Evolutionary conservation across 1,140 invertebrate genomes (phyloP), one percentile per base, ranked within the genome.

Genomic region (Lineus longissimus): DNA sequence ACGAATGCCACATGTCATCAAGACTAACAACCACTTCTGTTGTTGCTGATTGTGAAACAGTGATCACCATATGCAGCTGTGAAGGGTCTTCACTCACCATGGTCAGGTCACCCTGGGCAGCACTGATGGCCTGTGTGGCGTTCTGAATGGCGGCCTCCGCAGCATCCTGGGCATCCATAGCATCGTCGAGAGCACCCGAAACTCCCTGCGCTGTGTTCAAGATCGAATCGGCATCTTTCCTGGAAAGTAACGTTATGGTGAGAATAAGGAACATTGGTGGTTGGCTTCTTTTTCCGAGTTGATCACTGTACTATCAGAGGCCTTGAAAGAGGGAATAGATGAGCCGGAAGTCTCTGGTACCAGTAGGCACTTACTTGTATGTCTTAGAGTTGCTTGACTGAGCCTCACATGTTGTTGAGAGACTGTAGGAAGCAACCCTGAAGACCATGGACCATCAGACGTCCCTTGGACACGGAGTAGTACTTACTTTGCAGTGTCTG

Each of bases 81-180:
- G 19, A 43, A 13, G 11, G 40, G 40, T 51, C n/a, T n/a, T 27
- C 29, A 51, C 64, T 70, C 73, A 87, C 86, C 77, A 84, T 81
- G 22, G 84, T 82, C 30, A 97, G 83, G 82, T 94, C 90, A 62
- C 82, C 83, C 70, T 91, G 86, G 11, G 91, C 90, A 61, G 87
- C 82, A 30, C 82, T 79, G 40, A 96, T 94, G 73, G 95, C 90
- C 30, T 83, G 82, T 62, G 89, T 88, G 0, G 93, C 93, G 76
- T 88, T 87, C 40, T 88, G 82, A 69, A 96, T 94, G 36, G 92
- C 91, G 51, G 81, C 78, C 69, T 89, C 85, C 0, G 94, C 93
- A 62, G 87, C 86, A 36, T 86, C 82, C 80, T 97, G 94, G 0
- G 90, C 91, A 4, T 83, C 84, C 69, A 87, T 82, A 0, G 93